These are phyloP conservation scores for Abrostola triplasia DNA, from an alignment of 2,888 invertebrate species.

Conservation along the genomic window DNA sequence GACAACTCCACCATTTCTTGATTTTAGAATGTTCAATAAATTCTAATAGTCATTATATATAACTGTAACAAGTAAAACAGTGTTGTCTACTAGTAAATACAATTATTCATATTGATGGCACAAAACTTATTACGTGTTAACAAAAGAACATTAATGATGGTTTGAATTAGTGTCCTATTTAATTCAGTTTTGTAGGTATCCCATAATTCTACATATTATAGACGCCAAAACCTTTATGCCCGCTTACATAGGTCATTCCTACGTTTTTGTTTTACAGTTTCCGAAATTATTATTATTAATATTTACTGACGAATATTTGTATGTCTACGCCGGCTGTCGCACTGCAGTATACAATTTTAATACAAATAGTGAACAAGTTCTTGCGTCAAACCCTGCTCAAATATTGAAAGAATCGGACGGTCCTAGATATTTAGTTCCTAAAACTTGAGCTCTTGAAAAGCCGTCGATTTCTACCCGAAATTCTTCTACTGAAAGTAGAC, in stretches of 20 bases:
- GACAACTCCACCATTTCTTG: conserved; percentile 51
- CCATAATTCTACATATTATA: too few relatives aligned
- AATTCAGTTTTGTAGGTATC: too few relatives aligned
- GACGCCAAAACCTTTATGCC: too few relatives aligned
- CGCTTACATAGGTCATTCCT: too few relatives aligned
- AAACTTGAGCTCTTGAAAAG: conserved; percentile 26
- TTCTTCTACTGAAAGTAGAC: conserved; percentile 4
- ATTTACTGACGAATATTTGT: background rate
- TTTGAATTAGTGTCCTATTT: too few relatives aligned
- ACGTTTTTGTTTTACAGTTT: too few relatives aligned
- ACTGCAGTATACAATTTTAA: conserved; percentile 27
- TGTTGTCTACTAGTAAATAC: background rate
- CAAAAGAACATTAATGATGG: too few relatives aligned
- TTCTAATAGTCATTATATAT: conserved; percentile 21
- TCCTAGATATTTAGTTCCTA: conserved; percentile 3
- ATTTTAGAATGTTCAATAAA: conserved; percentile 18
- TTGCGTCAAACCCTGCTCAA: conserved; percentile 32
- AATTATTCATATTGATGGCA: too few relatives aligned
- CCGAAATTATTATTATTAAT: too few relatives aligned
- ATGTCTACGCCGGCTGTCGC: conserved; percentile 14
- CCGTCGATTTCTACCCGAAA: conserved; percentile 24
- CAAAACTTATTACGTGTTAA: too few relatives aligned
- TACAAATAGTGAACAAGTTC: conserved; percentile 3
- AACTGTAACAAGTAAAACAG: conserved; percentile 24
- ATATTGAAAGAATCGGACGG: conserved; percentile 21